Percentiles rank a stretch among this genome's conserved stretches.
Conservation (phyloP, 2,113 vertebrate species). For the Phalacrocorax pelagicus region DNA sequence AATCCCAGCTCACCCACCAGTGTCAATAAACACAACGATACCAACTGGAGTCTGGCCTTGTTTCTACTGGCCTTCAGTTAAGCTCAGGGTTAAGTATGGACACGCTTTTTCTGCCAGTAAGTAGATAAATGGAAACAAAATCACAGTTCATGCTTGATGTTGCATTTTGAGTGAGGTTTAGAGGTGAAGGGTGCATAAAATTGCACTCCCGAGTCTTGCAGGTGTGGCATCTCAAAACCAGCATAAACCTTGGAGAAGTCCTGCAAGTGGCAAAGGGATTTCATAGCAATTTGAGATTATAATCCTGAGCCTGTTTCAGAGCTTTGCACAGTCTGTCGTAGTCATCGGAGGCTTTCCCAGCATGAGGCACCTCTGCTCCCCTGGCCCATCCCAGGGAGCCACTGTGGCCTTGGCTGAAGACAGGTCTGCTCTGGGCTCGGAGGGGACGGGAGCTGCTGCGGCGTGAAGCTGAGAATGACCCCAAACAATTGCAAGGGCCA, state of each 20-base stretch:
- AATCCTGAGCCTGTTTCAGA: neutral
- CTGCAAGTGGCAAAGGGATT: neutral
- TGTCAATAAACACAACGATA: neutral
- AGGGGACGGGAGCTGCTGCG: neutral
- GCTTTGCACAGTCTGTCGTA: neutral
- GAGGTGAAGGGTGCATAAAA: neutral
- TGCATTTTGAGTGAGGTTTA: neutral
- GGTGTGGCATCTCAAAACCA: neutral
- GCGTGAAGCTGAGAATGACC: neutral
- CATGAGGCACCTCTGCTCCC: neutral
- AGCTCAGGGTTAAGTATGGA: neutral
- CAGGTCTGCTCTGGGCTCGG: rapidly evolving
- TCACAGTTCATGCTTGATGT: neutral
- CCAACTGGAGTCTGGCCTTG: neutral
- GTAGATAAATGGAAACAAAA: neutral
- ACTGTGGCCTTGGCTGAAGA: neutral
- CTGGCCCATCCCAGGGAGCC: neutral
- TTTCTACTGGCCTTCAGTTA: neutral
- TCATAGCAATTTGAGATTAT: neutral
- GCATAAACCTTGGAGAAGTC: neutral
- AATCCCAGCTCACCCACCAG: neutral
- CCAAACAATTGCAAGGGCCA: neutral
- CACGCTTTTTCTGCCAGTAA: neutral
- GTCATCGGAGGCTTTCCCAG: neutral
- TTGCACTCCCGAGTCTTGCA: rapidly evolving